phyloP scores from a whole-genome alignment of 2,888 invertebrate genomes.

The Lordiphosa andalusiaca region DNA sequence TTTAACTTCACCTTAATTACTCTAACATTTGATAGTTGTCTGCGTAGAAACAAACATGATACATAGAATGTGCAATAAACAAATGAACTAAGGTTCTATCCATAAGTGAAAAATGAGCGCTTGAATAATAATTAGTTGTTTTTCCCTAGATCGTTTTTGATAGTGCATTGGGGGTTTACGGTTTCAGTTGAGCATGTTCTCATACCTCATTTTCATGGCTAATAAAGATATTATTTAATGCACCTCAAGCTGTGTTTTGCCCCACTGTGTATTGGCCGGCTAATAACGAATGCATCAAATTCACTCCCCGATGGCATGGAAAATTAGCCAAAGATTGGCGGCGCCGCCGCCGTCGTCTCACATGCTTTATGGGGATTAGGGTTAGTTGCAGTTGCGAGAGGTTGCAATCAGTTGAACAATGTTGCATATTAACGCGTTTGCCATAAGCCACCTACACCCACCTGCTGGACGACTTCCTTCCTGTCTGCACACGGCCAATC shows the following conservation, averaged over 20 bases:
- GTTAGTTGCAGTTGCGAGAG: background rate
- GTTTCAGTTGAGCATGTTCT: too few species aligned
- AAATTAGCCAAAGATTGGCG: conserved; percentile 48
- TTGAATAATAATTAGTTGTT: too few species aligned
- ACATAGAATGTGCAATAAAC: too few species aligned
- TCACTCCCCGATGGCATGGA: conserved; percentile 35
- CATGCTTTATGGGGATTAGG: background rate
- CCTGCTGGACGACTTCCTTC: conserved; percentile 2
- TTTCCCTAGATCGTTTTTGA: too few species aligned
- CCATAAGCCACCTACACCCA: conserved; percentile 5
- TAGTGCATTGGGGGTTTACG: too few species aligned
- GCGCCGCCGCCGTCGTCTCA: background rate
- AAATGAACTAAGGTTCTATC: too few species aligned
- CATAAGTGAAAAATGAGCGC: too few species aligned
- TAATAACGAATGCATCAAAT: conserved; percentile 2
- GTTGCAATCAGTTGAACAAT: conserved; percentile 68
- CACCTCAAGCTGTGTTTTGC: background rate
- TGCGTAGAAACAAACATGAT: too few species aligned
- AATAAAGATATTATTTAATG: too few species aligned
- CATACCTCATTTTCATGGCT: too few species aligned
- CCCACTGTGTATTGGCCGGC: background rate
- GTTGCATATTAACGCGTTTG: conserved; percentile 65
- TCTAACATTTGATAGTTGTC: too few species aligned
- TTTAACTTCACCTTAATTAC: too few species aligned
- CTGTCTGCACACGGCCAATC: conserved; percentile 3